A percentile compares a stretch with the other conserved stretches of the same genome.
Conservation (phyloP, 2,113 vertebrate genomes). For the Gnathonemus echidnorhynchus region DNA sequence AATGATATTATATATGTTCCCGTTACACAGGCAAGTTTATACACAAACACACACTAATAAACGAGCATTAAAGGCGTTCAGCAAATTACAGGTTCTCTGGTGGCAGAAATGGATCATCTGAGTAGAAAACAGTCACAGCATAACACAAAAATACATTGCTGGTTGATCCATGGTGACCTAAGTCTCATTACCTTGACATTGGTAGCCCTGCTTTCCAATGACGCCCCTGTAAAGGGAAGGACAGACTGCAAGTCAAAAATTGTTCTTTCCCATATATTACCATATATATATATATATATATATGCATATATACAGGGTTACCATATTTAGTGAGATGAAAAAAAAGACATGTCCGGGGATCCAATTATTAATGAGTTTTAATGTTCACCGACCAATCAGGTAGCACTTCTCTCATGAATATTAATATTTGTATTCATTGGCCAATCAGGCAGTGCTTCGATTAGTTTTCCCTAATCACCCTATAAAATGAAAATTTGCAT, state of each 20-base stretch:
- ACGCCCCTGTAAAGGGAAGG: constrained; percentile 74
- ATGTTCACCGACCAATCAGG: too few species aligned
- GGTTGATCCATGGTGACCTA: not conserved
- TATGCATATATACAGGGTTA: too few species aligned
- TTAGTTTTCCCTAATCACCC: too few species aligned
- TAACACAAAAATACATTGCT: not conserved
- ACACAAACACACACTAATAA: not conserved
- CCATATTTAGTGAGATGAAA: too few species aligned
- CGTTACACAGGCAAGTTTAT: not conserved
- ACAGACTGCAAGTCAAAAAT: not conserved
- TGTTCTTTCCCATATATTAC: not conserved
- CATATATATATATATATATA: not conserved
- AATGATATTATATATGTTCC: not conserved
- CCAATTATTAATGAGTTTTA: too few species aligned
- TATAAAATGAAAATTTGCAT: too few species aligned
- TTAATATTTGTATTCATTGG: too few species aligned
- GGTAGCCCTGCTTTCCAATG: constrained; percentile 95
- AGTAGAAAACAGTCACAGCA: not conserved
- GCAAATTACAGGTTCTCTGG: not conserved
- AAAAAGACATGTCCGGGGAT: too few species aligned
- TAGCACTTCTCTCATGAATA: too few species aligned
- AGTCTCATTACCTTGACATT: constrained; percentile 84
- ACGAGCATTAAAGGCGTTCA: not conserved
- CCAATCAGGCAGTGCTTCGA: too few species aligned
- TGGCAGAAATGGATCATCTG: not conserved